These are phyloP conservation scores for Lithobius niger DNA, from an alignment of 1,140 invertebrate species.

Conservation along the genomic window DNA sequence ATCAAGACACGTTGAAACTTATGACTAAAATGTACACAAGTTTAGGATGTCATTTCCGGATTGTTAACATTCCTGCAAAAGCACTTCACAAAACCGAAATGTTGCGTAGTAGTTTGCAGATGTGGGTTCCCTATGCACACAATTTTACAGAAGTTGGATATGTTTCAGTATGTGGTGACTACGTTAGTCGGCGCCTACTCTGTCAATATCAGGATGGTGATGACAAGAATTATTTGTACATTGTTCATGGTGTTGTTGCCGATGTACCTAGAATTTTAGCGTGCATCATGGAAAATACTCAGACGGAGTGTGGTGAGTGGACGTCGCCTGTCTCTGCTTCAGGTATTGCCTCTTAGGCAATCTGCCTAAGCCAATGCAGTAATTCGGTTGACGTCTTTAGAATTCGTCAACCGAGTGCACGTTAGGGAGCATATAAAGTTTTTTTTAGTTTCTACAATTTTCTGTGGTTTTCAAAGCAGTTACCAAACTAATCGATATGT, in stretches of 20 bases:
- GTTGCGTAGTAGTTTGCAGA: slow-evolving; percentile 44
- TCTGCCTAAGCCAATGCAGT: too few relatives aligned
- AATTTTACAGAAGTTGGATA: slow-evolving; percentile 49
- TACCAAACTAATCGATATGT: too few relatives aligned
- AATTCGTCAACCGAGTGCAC: too few relatives aligned
- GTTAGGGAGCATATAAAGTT: too few relatives aligned
- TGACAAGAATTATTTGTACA: slow-evolving; percentile 39
- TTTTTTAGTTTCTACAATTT: too few relatives aligned
- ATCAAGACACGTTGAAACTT: slow-evolving; percentile 34
- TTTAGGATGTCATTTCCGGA: slow-evolving; percentile 44
- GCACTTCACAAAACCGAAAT: slow-evolving; percentile 44
- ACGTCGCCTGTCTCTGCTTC: not conserved
- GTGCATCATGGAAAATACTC: slow-evolving; percentile 7
- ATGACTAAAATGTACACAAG: slow-evolving; percentile 39
- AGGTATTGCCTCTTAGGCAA: too few relatives aligned
- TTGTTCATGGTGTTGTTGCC: slow-evolving; percentile 46
- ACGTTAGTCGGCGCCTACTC: slow-evolving; percentile 48
- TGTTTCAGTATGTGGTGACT: slow-evolving; percentile 45
- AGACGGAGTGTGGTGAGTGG: not conserved
- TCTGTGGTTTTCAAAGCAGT: too few relatives aligned
- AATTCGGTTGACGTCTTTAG: too few relatives aligned
- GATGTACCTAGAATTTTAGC: not conserved
- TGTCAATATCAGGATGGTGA: slow-evolving; percentile 41
- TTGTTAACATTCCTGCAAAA: slow-evolving; percentile 39
- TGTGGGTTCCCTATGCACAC: slow-evolving; percentile 44